A percentile compares a stretch with the other conserved stretches of the same genome.
Evolutionary conservation across 2,113 vertebrate species (phyloP).

Genomic region (Chloroceryle aenea): DNA sequence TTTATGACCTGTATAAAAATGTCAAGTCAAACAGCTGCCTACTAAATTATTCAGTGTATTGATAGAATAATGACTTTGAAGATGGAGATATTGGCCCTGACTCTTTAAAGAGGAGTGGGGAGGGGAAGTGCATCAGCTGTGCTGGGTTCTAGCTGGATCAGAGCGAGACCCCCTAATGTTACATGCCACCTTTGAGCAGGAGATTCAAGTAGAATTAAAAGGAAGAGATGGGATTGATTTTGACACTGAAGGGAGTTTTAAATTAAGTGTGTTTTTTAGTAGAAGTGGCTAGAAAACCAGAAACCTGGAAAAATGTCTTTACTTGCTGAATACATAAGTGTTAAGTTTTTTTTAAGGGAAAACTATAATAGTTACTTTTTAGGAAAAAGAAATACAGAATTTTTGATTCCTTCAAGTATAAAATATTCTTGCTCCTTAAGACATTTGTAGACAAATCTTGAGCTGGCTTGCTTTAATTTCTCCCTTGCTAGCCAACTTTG

Average conservation of each 20-base stretch:
- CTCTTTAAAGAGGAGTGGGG: not conserved
- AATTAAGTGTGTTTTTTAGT: not conserved
- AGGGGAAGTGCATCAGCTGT: not conserved
- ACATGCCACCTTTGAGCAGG: rapidly evolving
- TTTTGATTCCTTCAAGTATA: too few species aligned
- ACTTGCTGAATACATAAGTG: not conserved
- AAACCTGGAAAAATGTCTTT: not conserved
- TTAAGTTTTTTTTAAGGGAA: not conserved
- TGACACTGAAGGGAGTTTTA: not conserved
- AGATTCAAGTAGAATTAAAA: not conserved
- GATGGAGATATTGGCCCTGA: not conserved
- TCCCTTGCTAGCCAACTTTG: not conserved
- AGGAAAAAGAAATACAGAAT: not conserved
- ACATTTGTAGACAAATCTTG: not conserved
- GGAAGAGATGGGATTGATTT: not conserved
- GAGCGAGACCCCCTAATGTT: not conserved
- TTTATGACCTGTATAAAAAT: constrained; percentile 22
- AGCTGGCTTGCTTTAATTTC: not conserved
- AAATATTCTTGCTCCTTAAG: not conserved
- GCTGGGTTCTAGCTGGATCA: not conserved
- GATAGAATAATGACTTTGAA: not conserved
- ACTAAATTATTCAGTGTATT: constrained; percentile 15
- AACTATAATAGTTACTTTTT: rapidly evolving
- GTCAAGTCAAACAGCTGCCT: constrained; percentile 13
- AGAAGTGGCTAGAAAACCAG: not conserved